Evolutionary conservation across 2,113 vertebrate species (phyloP), one percentile per base, ranked within the genome.

Genomic region (Cettia cetti): DNA sequence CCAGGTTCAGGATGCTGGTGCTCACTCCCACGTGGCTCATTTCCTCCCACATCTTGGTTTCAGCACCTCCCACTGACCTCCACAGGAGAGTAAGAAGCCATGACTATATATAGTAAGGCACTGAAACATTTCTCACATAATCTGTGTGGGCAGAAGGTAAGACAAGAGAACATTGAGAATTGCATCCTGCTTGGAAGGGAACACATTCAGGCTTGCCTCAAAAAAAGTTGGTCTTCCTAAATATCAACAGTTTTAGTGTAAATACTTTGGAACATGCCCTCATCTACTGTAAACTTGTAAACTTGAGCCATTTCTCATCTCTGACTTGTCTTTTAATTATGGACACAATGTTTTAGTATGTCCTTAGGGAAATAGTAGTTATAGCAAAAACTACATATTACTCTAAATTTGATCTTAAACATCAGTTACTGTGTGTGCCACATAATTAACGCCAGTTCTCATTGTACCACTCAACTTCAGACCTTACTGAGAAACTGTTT

Each of bases 51-150:
- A 35, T 35, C 23, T 92, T 0, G 1, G 92, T 93, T 94, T 96
- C 72, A 86, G 60, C 90, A 86, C 90, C 95, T 97, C 90, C 92
- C 92, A 93, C 88, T 69, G 53, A 90, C 71, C 72, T 86, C 4
- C 0, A 8, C 42, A 60, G 64, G 30, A 52, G 79, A 90, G 21
- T 60, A 93, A 63, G 33, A 76, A 82, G 6, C n/a, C 37, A 76
- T 94, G 76, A 74, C 88, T 86, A 94, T 90, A 86, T 90, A 74
- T 90, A 96, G 85, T 47, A 86, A 90, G 63, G 52, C 0, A 0
- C 31, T 83, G 60, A 81, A 59, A 77, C 4, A 49, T 53, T 89
- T 93, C 52, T 68, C 56, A 65, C 56, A 20, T 74, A 71, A 63
- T 40, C 52, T 54, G 33, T 56, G 71, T 81, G 86, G 89, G 72